Percentiles rank a stretch among this genome's conserved stretches.
phyloP scores from a whole-genome alignment of 2,797 vertebrate species.

The Tarsius wallacei region DNA sequence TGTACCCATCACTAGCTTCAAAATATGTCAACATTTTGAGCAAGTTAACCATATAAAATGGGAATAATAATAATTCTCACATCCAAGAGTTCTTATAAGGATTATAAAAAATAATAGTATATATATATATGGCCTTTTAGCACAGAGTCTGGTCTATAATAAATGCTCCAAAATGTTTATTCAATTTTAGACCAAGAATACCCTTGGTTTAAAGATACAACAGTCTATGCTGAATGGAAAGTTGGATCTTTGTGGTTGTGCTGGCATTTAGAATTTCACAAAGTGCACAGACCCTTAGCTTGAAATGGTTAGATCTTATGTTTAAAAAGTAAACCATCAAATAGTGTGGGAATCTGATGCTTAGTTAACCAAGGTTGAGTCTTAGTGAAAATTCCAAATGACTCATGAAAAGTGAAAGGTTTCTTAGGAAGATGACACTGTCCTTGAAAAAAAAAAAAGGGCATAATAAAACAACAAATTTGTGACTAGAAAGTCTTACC shows the following conservation, averaged over 20 bases:
- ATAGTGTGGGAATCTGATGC: neutral
- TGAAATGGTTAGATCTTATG: neutral
- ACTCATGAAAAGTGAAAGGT: neutral
- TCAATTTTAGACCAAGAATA: conserved; percentile 29
- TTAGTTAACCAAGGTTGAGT: neutral
- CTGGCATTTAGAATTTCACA: neutral
- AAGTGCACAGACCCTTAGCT: neutral
- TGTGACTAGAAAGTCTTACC: neutral
- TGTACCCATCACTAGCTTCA: neutral
- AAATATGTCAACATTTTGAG: neutral
- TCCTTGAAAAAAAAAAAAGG: conserved; percentile 66
- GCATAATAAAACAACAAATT: conserved; percentile 43
- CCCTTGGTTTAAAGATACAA: neutral
- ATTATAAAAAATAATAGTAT: neutral
- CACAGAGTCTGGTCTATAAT: neutral
- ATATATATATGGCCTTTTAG: neutral
- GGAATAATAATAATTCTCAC: neutral
- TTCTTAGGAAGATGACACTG: conserved; percentile 15
- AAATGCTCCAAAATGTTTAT: conserved; percentile 29
- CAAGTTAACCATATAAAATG: conserved; percentile 8
- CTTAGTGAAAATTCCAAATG: conserved; percentile 59
- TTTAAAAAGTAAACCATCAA: conserved; percentile 8
- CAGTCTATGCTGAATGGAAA: neutral
- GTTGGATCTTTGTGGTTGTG: neutral
- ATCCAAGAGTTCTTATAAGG: neutral